Percentiles rank a stretch among this genome's conserved stretches.
Evolutionary conservation across 2,888 invertebrate genomes (phyloP).

Genomic region (Gerosis bhagava): DNA sequence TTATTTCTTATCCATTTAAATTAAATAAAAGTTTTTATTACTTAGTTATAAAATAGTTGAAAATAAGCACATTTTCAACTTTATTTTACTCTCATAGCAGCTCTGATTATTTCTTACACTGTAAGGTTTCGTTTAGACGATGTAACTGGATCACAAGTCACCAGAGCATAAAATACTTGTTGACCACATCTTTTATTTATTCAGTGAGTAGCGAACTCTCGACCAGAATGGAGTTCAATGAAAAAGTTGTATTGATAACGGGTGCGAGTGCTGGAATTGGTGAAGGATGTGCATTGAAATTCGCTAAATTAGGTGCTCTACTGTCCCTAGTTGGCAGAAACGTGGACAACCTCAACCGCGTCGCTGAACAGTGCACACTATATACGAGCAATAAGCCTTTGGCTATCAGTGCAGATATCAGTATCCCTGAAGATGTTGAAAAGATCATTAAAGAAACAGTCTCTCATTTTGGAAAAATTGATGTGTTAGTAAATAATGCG

Average conservation of each 20-base stretch:
- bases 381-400: slow-evolving; percentile 49
- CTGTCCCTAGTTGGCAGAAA: slow-evolving; percentile 59
- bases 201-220: slow-evolving; percentile 36
- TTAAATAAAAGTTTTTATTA: too few species aligned
- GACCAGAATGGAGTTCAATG: slow-evolving; percentile 57
- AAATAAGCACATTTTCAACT: too few species aligned
- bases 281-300: slow-evolving; percentile 54
- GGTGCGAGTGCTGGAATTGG: slow-evolving; percentile 71
- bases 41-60: too few species aligned
- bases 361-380: slow-evolving; percentile 51
- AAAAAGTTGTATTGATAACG: slow-evolving; percentile 65
- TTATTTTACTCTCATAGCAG: neutral
- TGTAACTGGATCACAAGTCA: slow-evolving; percentile 21
- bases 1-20: too few species aligned
- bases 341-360: slow-evolving; percentile 48
- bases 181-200: slow-evolving; percentile 14
- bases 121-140: slow-evolving; percentile 7
- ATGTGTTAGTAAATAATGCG: slow-evolving; percentile 63
- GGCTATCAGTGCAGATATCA: slow-evolving; percentile 56
- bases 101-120: slow-evolving; percentile 6
- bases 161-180: slow-evolving; percentile 7
- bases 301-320: slow-evolving; percentile 54
- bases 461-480: slow-evolving; percentile 48
- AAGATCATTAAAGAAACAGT: slow-evolving; percentile 53
- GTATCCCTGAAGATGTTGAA: slow-evolving; percentile 47